Conservation (phyloP, 2,888 invertebrate genomes). For the Cantharis rufa region DNA sequence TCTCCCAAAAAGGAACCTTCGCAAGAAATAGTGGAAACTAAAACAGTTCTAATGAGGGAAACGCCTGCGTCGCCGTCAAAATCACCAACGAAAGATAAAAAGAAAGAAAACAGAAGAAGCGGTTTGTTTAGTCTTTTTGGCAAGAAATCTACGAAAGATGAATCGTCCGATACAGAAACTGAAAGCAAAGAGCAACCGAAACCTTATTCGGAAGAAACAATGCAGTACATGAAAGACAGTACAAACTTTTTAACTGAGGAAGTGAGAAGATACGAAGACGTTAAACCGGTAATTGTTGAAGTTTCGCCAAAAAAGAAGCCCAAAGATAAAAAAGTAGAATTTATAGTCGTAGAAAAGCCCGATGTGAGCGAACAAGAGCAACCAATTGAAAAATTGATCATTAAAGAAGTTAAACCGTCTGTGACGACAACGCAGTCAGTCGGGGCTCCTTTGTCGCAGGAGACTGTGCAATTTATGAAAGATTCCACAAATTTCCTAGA, state of each 20-base stretch:
- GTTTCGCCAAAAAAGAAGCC: slow-evolving; percentile 11
- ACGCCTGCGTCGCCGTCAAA: not conserved
- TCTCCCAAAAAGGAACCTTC: not conserved
- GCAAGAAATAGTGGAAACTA: not conserved
- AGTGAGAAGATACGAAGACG: slow-evolving; percentile 15
- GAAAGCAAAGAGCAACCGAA: not conserved
- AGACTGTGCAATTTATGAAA: slow-evolving; percentile 6
- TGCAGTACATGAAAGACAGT: slow-evolving; percentile 7
- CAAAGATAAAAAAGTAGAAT: slow-evolving; percentile 12
- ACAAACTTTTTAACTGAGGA: slow-evolving; percentile 16
- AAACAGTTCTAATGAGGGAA: not conserved
- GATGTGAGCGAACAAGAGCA: not conserved
- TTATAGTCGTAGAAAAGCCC: not conserved
- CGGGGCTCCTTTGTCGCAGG: slow-evolving; percentile 3
- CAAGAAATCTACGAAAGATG: slow-evolving; percentile 36
- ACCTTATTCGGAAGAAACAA: slow-evolving; percentile 10
- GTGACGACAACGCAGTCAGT: slow-evolving; percentile 7
- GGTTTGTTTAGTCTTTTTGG: slow-evolving; percentile 39
- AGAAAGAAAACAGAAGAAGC: slow-evolving; percentile 34
- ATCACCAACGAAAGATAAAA: slow-evolving; percentile 21
- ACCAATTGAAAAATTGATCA: not conserved
- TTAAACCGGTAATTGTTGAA: slow-evolving; percentile 1
- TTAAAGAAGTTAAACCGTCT: slow-evolving; percentile 2
- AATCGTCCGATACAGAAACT: slow-evolving; percentile 2
- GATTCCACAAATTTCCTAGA: slow-evolving; percentile 28